phyloP scores from a whole-genome alignment of 2,888 invertebrate genomes.

The Acleris literana region DNA sequence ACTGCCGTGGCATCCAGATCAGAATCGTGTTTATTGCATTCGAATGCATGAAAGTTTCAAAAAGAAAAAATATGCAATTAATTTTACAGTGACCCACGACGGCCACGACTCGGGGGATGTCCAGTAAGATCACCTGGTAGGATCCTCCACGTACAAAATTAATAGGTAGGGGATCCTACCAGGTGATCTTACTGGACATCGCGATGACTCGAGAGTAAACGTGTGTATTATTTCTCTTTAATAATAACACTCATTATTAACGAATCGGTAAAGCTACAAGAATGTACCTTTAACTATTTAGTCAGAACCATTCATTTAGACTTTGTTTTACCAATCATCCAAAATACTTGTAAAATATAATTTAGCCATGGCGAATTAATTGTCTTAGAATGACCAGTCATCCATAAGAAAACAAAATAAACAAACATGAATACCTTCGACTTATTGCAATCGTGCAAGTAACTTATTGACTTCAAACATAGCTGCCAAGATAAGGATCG shows the following conservation, averaged over 20 bases:
- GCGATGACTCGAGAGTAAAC: slow-evolving; percentile 6
- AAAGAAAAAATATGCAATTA: slow-evolving; percentile 31
- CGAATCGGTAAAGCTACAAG: too few species aligned
- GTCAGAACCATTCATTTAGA: too few species aligned
- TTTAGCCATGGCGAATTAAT: not conserved
- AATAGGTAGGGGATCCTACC: too few species aligned
- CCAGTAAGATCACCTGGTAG: too few species aligned
- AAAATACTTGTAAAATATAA: not conserved
- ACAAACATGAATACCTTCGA: slow-evolving; percentile 19
- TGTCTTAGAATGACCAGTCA: slow-evolving; percentile 11
- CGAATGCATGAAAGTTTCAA: slow-evolving; percentile 27
- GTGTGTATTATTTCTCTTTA: slow-evolving; percentile 15
- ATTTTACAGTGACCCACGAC: slow-evolving; percentile 20
- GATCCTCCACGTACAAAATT: too few species aligned
- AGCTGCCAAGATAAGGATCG: slow-evolving; percentile 60
- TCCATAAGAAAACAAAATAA: slow-evolving; percentile 20
- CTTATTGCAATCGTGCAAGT: slow-evolving; percentile 51
- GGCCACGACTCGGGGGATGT: too few species aligned
- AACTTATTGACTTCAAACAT: slow-evolving; percentile 69
- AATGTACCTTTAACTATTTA: not conserved
- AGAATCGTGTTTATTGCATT: slow-evolving; percentile 28
- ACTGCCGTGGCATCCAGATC: slow-evolving; percentile 26
- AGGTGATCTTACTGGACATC: too few species aligned
- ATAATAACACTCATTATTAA: slow-evolving; percentile 9
- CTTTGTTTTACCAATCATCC: too few species aligned